phyloP scores from a whole-genome alignment of 2,113 vertebrate genomes.

The Nannospalax galili region DNA sequence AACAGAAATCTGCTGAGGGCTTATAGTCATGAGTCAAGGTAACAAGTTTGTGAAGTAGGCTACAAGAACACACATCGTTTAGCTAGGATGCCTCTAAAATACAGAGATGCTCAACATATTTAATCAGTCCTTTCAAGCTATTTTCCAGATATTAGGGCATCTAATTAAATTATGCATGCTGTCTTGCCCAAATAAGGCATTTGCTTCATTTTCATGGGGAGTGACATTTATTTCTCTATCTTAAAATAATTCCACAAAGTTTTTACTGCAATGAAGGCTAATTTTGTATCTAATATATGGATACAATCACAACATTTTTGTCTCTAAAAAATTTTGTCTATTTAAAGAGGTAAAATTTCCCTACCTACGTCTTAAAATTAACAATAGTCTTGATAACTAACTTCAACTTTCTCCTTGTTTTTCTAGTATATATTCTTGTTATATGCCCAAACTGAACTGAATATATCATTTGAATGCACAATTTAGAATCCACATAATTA shows the following conservation, averaged over 20 bases:
- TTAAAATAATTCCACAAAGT: constrained; percentile 64
- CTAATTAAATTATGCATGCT: constrained; percentile 73
- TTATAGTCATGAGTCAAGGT: not conserved
- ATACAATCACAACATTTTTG: constrained; percentile 32
- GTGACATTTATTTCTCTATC: constrained; percentile 66
- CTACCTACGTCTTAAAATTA: constrained; percentile 48
- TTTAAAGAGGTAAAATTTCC: constrained; percentile 28
- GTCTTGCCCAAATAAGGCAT: constrained; percentile 69
- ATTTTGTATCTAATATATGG: constrained; percentile 63
- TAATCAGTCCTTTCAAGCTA: not conserved
- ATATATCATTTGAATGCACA: constrained; percentile 62
- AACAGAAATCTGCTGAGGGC: not conserved
- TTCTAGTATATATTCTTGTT: constrained; percentile 16
- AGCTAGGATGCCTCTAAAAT: not conserved
- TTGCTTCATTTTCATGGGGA: constrained; percentile 64
- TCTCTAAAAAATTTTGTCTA: not conserved
- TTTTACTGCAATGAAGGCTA: constrained; percentile 45
- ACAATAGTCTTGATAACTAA: not conserved
- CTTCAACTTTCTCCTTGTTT: constrained; percentile 49
- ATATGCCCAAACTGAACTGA: constrained; percentile 46
- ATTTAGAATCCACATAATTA: constrained; percentile 79
- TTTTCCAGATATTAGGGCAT: constrained; percentile 58
- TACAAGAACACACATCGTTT: not conserved
- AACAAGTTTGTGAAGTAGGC: not conserved
- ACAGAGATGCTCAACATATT: not conserved